Conservation (phyloP, 2,113 vertebrate genomes). For the Lepus europaeus region DNA sequence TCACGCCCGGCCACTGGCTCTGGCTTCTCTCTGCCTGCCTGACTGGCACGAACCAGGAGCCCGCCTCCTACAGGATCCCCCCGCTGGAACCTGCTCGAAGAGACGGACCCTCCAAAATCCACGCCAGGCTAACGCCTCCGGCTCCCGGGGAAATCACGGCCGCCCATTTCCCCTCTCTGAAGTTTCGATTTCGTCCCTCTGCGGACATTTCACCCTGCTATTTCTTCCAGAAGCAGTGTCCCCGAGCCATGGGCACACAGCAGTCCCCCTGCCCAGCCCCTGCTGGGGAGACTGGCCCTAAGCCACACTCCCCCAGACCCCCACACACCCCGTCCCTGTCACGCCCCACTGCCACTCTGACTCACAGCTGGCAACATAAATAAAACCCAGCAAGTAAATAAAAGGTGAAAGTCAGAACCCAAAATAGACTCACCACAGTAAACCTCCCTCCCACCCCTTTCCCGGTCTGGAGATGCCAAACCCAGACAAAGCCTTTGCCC, state of each 20-base stretch:
- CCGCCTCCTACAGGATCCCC: not conserved
- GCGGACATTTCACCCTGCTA: not conserved
- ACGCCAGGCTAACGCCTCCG: not conserved
- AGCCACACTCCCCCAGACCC: conserved; percentile 30
- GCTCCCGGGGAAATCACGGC: conserved; percentile 69
- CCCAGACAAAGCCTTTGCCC: conserved; percentile 74
- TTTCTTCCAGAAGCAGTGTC: conserved; percentile 41
- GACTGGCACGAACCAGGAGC: conserved; percentile 1
- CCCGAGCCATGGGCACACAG: not conserved
- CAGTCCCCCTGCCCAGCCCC: not conserved
- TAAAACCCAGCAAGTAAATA: conserved; percentile 88
- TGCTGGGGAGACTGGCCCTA: not conserved
- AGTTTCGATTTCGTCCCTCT: conserved; percentile 71
- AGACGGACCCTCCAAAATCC: conserved; percentile 4
- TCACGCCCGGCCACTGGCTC: conserved; percentile 36
- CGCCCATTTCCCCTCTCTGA: conserved; percentile 52
- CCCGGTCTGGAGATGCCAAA: conserved; percentile 58
- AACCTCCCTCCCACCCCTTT: conserved; percentile 72
- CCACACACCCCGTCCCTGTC: not conserved
- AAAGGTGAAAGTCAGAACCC: conserved; percentile 87
- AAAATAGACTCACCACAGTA: conserved; percentile 87
- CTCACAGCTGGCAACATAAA: conserved; percentile 87
- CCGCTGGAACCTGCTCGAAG: not conserved
- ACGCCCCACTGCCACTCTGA: conserved; percentile 85
- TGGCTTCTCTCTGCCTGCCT: conserved; percentile 20